Conservation (phyloP, 2,888 invertebrate genomes). For the Drosophila hamatofila region DNA sequence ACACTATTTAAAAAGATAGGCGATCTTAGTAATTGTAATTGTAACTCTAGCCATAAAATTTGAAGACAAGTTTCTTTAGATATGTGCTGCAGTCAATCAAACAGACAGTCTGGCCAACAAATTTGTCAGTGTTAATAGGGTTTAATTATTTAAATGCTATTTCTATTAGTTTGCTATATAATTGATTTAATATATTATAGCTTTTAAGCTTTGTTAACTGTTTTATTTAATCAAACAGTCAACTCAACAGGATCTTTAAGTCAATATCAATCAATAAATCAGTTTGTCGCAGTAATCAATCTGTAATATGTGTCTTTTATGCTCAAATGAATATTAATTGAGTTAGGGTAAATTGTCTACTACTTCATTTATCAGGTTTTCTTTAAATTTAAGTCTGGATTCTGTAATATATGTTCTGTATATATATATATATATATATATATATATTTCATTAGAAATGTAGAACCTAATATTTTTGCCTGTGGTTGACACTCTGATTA, state of each 20-base stretch:
- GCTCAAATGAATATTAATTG: neutral
- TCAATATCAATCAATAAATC: neutral
- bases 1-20: neutral
- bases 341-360: neutral
- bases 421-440: no score
- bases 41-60: no score
- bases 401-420: no score
- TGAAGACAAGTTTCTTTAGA: no score
- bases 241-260: neutral
- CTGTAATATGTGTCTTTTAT: no score
- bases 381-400: no score
- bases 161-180: neutral
- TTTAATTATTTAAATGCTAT: neutral
- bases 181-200: no score
- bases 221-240: neutral
- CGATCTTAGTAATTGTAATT: no score
- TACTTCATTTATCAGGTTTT: neutral
- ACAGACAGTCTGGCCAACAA: neutral
- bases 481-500: no score
- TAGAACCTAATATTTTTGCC: no score
- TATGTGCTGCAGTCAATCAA: neutral
- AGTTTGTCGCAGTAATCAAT: neutral
- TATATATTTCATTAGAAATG: no score
- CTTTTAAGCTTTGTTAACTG: neutral
- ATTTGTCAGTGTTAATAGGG: neutral